Evolutionary conservation across 2,888 invertebrate genomes (phyloP), one percentile per base, ranked within the genome.

Genomic region (Cephalotes varians): DNA sequence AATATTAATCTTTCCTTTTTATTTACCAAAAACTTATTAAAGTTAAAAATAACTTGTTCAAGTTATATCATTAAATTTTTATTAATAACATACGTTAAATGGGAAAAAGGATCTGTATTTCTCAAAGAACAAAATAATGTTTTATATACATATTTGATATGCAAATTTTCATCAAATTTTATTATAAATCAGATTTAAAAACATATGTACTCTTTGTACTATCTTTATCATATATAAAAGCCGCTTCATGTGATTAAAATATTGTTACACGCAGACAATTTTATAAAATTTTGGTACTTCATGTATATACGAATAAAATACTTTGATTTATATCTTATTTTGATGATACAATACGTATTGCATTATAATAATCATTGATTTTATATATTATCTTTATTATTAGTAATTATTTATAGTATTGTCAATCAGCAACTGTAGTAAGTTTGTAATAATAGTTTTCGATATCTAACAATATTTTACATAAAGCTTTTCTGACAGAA

Each of bases 151-250:
- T 44, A 54, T n/a, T 37, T 54, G 51, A 2, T 40, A 62, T 64
- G 37, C 25, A 76, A 40, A 76, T 64, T 51, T 76, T 51, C 28
- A 37, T 9, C 9, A 2, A 25, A 76, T 76, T 74, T 54, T 51
- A 47, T 60, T 60, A 76, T 51, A 64, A 6, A 51, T 44, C 64
- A 28, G n/a, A 76, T 64, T 37, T 37, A 28, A 64, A 76, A 76
- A 64, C 37, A 37, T 76, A 76, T 5, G 21, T 76, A 62, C 49
- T 74, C 64, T 62, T 74, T 74, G n/a, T n/a, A 34, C 10, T 18
- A 49, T 47, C 25, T 34, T n/a, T n/a, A n/a, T n/a, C n/a, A 40
- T 40, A 12, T 40, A 37, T 49, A 49, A 74, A 64, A 76, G 64
- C 64, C 40, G 37, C 9, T 51, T 28, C 25, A 40, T 51, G 12